Evolutionary conservation across 2,797 vertebrate species (phyloP).

Genomic region (Notoglanidium macrostoma): DNA sequence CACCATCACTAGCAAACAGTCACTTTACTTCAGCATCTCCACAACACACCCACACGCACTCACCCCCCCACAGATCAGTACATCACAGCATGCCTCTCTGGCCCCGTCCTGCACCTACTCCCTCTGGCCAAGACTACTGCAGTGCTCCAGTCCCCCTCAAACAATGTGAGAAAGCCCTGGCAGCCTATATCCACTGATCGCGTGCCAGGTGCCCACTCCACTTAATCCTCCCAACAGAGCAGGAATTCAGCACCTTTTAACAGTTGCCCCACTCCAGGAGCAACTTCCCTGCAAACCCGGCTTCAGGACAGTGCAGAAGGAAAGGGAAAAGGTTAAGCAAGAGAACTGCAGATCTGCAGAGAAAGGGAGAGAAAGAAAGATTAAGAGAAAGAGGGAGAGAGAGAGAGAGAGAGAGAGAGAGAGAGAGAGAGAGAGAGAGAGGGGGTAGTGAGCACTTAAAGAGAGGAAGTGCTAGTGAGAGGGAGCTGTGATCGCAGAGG

Average conservation of each 20-base stretch:
- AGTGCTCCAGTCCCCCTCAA: constrained; percentile 50
- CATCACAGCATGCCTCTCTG: constrained; percentile 52
- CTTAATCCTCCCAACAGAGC: constrained; percentile 54
- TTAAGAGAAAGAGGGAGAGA: not conserved
- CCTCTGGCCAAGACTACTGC: constrained; percentile 44
- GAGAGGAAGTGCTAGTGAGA: constrained; percentile 38
- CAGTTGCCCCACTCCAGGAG: constrained; percentile 16
- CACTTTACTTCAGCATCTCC: constrained; percentile 30
- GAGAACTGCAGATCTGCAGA: constrained; percentile 32
- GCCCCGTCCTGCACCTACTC: constrained; percentile 44
- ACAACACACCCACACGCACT: constrained; percentile 36
- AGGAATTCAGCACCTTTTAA: constrained; percentile 47
- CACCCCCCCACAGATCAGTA: constrained; percentile 33
- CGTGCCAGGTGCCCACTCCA: constrained; percentile 56
- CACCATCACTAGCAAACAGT: not conserved
- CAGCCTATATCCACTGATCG: constrained; percentile 44
- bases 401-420: constrained; percentile 24
- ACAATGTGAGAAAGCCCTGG: constrained; percentile 45
- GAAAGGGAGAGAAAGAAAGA: constrained; percentile 16
- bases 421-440: constrained; percentile 32
- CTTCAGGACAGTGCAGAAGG: constrained; percentile 5
- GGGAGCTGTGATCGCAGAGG: constrained; percentile 45
- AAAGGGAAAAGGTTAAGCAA: constrained; percentile 29
- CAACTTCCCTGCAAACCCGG: constrained; percentile 20
- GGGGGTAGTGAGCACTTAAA: constrained; percentile 27